These are phyloP conservation scores for Stictocephala bisonia DNA, from an alignment of 2,888 invertebrate species.

Conservation along the genomic window DNA sequence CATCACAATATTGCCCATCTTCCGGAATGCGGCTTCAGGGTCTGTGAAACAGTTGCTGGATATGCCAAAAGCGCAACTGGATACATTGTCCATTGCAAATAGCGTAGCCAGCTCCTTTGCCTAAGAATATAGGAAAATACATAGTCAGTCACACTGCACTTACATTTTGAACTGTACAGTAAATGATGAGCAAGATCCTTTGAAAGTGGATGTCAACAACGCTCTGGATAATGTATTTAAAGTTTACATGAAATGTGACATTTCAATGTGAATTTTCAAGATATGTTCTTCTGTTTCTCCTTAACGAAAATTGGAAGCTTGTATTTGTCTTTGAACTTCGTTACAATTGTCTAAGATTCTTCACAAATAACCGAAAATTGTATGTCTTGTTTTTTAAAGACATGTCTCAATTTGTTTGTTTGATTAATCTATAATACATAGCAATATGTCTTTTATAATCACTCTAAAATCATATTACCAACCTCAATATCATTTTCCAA, in stretches of 20 bases:
- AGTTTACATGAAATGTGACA: too few relatives aligned
- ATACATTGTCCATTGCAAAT: conserved; percentile 37
- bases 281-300: too few relatives aligned
- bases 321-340: background rate
- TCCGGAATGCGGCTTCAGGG: conserved; percentile 11
- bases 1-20: conserved; percentile 15
- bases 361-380: background rate
- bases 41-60: conserved; percentile 28
- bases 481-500: conserved; percentile 22
- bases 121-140: too few relatives aligned
- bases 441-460: background rate
- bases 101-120: conserved; percentile 29
- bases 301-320: too few relatives aligned
- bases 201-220: too few relatives aligned
- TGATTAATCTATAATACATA: background rate
- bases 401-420: too few relatives aligned
- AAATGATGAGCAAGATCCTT: too few relatives aligned
- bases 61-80: conserved; percentile 36
- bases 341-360: background rate
- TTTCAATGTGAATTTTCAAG: too few relatives aligned
- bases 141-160: too few relatives aligned
- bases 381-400: too few relatives aligned
- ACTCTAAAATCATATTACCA: background rate
- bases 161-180: too few relatives aligned
- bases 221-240: too few relatives aligned